phyloP scores from a whole-genome alignment of 2,797 vertebrate species.

The Sarcophilus harrisii region DNA sequence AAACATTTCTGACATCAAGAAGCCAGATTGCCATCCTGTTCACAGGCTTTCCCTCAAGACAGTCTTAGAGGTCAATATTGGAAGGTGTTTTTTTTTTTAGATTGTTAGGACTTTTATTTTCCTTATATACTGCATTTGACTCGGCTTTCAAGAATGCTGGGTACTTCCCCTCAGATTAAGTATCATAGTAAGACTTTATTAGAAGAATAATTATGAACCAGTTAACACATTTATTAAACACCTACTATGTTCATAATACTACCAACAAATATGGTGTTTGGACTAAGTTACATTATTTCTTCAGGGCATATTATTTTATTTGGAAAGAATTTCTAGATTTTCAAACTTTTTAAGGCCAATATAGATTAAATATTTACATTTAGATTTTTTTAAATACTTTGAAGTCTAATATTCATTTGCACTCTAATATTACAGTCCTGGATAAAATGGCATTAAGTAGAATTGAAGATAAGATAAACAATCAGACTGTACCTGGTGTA shows the following conservation, averaged over 20 bases:
- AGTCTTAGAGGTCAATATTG: neutral
- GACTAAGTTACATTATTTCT: slow-evolving; percentile 9
- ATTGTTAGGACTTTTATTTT: neutral
- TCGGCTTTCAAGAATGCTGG: neutral
- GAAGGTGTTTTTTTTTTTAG: neutral
- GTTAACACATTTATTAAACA: slow-evolving; percentile 7
- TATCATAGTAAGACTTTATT: neutral
- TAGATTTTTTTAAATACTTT: slow-evolving; percentile 19
- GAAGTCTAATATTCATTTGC: neutral
- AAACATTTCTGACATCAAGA: neutral
- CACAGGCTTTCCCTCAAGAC: neutral
- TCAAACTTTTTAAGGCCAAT: slow-evolving; percentile 1
- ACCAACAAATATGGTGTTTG: neutral
- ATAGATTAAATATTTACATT: neutral
- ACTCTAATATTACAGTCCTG: neutral
- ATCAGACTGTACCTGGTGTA: neutral
- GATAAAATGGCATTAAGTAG: neutral
- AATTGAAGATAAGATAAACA: neutral
- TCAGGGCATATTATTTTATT: slow-evolving; percentile 19
- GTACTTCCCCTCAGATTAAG: neutral
- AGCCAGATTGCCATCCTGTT: neutral
- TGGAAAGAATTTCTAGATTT: neutral
- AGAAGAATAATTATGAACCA: neutral
- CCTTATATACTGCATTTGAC: neutral
- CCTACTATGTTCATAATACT: neutral